Percentiles rank a stretch among this genome's conserved stretches.
phyloP scores from a whole-genome alignment of 2,113 vertebrate genomes.

The Scomber japonicus region DNA sequence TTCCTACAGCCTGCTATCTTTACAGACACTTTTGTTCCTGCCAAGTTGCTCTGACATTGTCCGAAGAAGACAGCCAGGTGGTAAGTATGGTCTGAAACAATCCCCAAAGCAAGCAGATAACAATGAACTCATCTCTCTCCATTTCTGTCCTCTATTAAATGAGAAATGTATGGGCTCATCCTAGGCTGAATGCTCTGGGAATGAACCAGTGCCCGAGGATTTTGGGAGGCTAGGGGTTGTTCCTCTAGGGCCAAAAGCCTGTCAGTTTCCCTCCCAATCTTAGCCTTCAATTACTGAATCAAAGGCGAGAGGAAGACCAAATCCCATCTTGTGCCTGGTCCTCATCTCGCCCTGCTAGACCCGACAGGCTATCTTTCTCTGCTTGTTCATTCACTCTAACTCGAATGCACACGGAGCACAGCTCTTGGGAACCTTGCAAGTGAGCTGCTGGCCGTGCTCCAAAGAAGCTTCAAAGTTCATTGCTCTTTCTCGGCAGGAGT shows the following conservation, averaged over 20 bases:
- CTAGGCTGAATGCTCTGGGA: constrained; percentile 36
- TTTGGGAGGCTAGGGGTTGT: constrained; percentile 30
- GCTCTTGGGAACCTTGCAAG: constrained; percentile 64
- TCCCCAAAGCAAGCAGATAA: constrained; percentile 51
- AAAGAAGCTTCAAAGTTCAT: constrained; percentile 75
- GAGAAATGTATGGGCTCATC: constrained; percentile 52
- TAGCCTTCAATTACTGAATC: constrained; percentile 75
- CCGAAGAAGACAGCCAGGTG: constrained; percentile 39
- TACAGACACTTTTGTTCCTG: constrained; percentile 17
- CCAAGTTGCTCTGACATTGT: constrained; percentile 32
- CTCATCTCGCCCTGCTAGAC: constrained; percentile 53
- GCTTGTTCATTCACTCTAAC: constrained; percentile 52
- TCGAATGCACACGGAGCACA: constrained; percentile 47
- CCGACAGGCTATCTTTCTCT: constrained; percentile 53
- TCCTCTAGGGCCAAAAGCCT: constrained; percentile 50
- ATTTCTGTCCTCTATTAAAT: constrained; percentile 58
- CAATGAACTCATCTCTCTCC: constrained; percentile 48
- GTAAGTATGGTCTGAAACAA: constrained; percentile 37
- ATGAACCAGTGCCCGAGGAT: constrained; percentile 31
- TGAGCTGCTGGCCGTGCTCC: constrained; percentile 64
- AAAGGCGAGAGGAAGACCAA: constrained; percentile 64
- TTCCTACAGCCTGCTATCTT: constrained; percentile 1
- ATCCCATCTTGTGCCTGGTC: constrained; percentile 64
- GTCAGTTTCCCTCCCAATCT: constrained; percentile 66
- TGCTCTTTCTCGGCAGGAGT: constrained; percentile 64